These are phyloP conservation scores for Dipus sagitta DNA, from an alignment of 2,797 vertebrate genomes.

Conservation along the genomic window DNA sequence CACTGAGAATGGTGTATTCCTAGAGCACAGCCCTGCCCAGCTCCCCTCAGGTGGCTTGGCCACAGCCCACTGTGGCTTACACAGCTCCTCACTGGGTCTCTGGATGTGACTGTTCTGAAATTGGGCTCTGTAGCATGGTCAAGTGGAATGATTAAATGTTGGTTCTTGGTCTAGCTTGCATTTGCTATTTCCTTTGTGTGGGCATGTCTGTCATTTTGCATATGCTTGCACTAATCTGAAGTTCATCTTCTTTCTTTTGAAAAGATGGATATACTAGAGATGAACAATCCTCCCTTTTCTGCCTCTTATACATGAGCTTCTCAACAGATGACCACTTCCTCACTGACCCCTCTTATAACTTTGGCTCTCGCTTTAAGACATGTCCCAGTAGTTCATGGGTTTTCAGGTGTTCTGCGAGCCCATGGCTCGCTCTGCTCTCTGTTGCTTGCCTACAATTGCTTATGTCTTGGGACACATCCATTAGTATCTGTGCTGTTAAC, in stretches of 20 bases:
- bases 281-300: not conserved
- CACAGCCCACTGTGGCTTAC: not conserved
- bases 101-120: not conserved
- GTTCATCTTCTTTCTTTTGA: not conserved
- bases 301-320: not conserved
- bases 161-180: not conserved
- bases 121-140: not conserved
- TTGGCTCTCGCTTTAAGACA: not conserved
- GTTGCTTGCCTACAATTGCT: not conserved
- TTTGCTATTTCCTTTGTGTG: not conserved
- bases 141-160: not conserved
- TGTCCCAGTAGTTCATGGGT: not conserved
- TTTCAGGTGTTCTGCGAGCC: not conserved
- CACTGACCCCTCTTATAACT: not conserved
- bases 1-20: not conserved
- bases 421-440: not conserved
- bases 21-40: accelerated
- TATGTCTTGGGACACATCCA: not conserved
- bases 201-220: not conserved
- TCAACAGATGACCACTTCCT: not conserved
- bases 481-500: not conserved
- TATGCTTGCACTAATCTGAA: not conserved
- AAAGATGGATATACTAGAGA: not conserved
- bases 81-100: not conserved
- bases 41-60: accelerated